Percentiles rank a stretch among this genome's conserved stretches.
phyloP scores from a whole-genome alignment of 2,888 invertebrate species.

The Ethmia dodecea region DNA sequence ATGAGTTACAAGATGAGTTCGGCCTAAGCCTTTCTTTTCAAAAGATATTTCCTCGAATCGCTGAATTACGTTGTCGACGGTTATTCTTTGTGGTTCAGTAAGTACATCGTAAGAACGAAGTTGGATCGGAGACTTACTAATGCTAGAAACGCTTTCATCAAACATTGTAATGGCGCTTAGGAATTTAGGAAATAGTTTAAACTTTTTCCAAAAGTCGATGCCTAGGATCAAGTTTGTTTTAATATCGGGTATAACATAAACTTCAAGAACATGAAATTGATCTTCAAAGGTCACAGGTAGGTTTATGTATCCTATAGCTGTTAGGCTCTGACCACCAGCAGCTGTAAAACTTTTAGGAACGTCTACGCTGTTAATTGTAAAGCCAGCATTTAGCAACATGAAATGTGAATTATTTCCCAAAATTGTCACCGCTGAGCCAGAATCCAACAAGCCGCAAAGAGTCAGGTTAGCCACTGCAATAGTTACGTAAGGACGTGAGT shows the following conservation, averaged over 20 bases:
- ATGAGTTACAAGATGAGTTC: no score
- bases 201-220: slow-evolving; percentile 20
- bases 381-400: neutral
- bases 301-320: slow-evolving; percentile 5
- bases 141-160: no score
- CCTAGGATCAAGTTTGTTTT: slow-evolving; percentile 13
- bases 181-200: no score
- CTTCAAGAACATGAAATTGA: slow-evolving; percentile 3
- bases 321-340: slow-evolving; percentile 10
- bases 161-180: no score
- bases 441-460: slow-evolving; percentile 17
- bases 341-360: neutral
- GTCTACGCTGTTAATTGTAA: neutral
- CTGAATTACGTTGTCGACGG: no score
- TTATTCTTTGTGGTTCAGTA: no score
- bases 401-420: slow-evolving; percentile 17
- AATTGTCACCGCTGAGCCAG: slow-evolving; percentile 19
- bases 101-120: no score
- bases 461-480: slow-evolving; percentile 5
- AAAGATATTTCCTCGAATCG: no score
- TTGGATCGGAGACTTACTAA: no score
- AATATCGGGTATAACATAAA: slow-evolving; percentile 14
- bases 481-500: slow-evolving; percentile 16
- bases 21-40: no score
- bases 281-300: slow-evolving; percentile 12